Evolutionary conservation across 2,797 vertebrate species (phyloP), one percentile per base, ranked within the genome.

Genomic region (Eulemur albifrons): DNA sequence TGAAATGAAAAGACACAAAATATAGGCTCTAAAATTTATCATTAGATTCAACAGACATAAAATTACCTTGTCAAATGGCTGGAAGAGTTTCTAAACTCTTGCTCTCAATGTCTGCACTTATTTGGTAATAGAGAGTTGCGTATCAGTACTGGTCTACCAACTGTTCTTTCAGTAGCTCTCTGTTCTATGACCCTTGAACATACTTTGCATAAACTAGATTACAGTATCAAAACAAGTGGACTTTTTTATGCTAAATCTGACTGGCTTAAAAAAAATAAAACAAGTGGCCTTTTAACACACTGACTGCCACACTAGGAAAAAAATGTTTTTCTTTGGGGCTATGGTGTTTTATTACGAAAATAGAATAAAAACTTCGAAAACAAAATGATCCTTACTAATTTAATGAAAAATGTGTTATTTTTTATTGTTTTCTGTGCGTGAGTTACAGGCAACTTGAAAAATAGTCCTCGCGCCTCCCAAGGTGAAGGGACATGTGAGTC

Each of bases 1-100:
- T 86, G 50, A 96, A 90, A 79, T 59, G 30, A 93, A 89, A 70
- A 72, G 23, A 70, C 1, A 79, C 12, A 92, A 97, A 91, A 94
- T 59, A 48, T 48, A 87, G 38, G 43, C 27, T 50, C 10, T 61
- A 23, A 63, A 14, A 80, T 84, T 61, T 83, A 69, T 54, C 38
- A 81, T 75, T 70, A 79, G 30, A 81, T 63, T 85, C 27, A 94
- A 83, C 14, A 90, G 30, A 83, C 5, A 88, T 35, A 83, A 95
- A 82, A 86, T 80, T 91, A 63, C 63, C 93, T 84, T 86, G 50
- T 73, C 54, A 69, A 77, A 77, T 65, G n/a, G 23, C 38, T 57
- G 0, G 9, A 43, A n/a, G 70, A 77, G 17, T 50, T 92, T 90
- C 81, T 86, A 30, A 84, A 52, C 27, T 27, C 48, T 45, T 40